A percentile compares a stretch with the other conserved stretches of the same genome.
These are phyloP conservation scores for Coleophora deauratella DNA, from an alignment of 2,888 invertebrate species.

Conservation along the genomic window DNA sequence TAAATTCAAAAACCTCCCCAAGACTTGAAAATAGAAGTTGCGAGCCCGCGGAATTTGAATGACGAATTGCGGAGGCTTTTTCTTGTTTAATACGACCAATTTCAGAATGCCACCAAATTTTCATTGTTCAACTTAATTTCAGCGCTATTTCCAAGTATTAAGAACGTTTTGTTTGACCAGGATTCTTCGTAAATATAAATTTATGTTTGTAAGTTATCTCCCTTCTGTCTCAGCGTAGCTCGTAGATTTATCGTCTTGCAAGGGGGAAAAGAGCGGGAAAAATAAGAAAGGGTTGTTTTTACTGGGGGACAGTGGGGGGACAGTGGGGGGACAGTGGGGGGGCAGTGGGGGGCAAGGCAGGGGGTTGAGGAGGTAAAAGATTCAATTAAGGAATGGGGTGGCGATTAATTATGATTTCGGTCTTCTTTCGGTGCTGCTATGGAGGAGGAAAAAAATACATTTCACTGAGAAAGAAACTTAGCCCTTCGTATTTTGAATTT, in stretches of 20 bases:
- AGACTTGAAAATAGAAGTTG: slow-evolving; percentile 56
- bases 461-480: no score
- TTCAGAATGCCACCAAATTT: slow-evolving; percentile 15
- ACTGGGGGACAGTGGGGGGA: slow-evolving; percentile 50
- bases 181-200: slow-evolving; percentile 14
- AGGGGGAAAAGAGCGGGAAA: slow-evolving; percentile 55
- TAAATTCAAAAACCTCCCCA: slow-evolving; percentile 39
- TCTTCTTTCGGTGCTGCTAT: slow-evolving; percentile 15
- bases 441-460: slow-evolving; percentile 21
- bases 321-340: slow-evolving; percentile 45
- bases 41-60: slow-evolving; percentile 69
- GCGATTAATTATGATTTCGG: slow-evolving; percentile 64
- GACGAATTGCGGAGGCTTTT: slow-evolving; percentile 71
- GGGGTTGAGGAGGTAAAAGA: slow-evolving; percentile 35
- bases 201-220: slow-evolving; percentile 50
- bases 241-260: slow-evolving; percentile 71
- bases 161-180: slow-evolving; percentile 8
- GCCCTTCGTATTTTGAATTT: no score
- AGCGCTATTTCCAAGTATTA: slow-evolving; percentile 4
- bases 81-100: slow-evolving; percentile 51
- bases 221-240: slow-evolving; percentile 69
- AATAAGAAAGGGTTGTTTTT: slow-evolving; percentile 73
- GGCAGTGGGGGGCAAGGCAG: no score
- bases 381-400: slow-evolving; percentile 65
- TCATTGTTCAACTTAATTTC: slow-evolving; percentile 5